Base-by-base conservation (phyloP, 2,113 vertebrate genomes). In the Cacatua alba region DNA sequence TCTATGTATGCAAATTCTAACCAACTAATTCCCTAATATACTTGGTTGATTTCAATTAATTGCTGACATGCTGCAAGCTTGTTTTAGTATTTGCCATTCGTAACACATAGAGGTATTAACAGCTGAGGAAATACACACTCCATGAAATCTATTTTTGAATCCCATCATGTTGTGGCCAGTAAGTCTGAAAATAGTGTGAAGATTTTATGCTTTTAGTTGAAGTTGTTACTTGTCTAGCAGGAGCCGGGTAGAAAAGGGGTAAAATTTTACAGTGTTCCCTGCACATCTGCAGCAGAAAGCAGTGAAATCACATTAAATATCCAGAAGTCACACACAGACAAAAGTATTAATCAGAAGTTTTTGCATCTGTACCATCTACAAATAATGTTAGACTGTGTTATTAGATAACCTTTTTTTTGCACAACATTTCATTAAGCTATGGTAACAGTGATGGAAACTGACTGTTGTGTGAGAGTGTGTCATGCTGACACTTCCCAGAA, bases 111-210 rank as follows among this genome's bases (percentile, higher is more conserved):
- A 53, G 39, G 11, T 43, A 55, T 23, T 49, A 75, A 67, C 10
- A 81, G 18, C 9, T 48, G 23, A 64, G 16, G 65, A 67, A 82
- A 65, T 10, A 17, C 14, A 21, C 3, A 2, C 1, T 76, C 37
- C 13, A 35, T 37, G 14, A 46, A 23, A 21, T n/a, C 41, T 3
- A 4, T 65, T 65, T 86, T 65, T 60, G 17, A 53, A 46, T 17
- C 7, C 8, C 12, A 13, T 21, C 37, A 31, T 51, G 9, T 81
- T 44, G 26, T 35, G n/a, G 2, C 5, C 15, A 57, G 3, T 37
- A 79, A 85, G 6, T 7, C 0, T 3, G 35, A 69, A 68, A 59
- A 64, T 2, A 49, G 8, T 67, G 11, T 29, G 0, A 3, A 41
- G 39, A 48, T 33, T 63, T 88, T 67, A 43, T 18, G 13, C 17